Conservation (phyloP, 92 coral and sea anemone genomes). For the Paragorgia papillata region DNA sequence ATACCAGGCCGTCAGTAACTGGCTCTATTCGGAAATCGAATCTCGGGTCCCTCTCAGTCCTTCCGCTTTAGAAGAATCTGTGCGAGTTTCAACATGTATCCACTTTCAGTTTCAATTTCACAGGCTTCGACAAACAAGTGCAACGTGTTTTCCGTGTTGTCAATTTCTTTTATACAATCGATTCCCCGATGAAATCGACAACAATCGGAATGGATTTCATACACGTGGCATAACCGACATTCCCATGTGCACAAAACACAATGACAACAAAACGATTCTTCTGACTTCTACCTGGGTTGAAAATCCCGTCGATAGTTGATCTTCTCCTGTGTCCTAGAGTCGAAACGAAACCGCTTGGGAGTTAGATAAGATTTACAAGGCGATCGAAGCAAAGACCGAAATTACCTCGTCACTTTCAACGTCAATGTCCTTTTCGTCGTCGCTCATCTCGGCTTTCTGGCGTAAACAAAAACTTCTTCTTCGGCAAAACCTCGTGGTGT, state of each 20-base stretch:
- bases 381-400: slow-evolving; percentile 28
- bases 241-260: slow-evolving; percentile 92
- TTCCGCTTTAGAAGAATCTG: slow-evolving; percentile 59
- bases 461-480: slow-evolving; percentile 25
- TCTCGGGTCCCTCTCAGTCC: slow-evolving; percentile 48
- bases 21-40: slow-evolving; percentile 35
- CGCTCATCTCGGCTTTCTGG: slow-evolving; percentile 74
- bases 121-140: background rate
- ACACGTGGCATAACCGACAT: slow-evolving; percentile 91
- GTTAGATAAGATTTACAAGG: slow-evolving; percentile 41
- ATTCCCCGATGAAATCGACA: slow-evolving; percentile 15
- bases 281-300: slow-evolving; percentile 73
- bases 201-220: slow-evolving; percentile 56
- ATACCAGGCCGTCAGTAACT: slow-evolving; percentile 21
- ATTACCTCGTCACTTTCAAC: slow-evolving; percentile 97
- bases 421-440: slow-evolving; percentile 94
- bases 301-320: slow-evolving; percentile 69
- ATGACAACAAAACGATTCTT: slow-evolving; percentile 94
- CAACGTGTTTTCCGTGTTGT: background rate
- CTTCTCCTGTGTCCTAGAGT: slow-evolving; percentile 64
- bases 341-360: slow-evolving; percentile 52
- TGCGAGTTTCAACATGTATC: slow-evolving; percentile 23
- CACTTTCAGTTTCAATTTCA: background rate
- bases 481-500: slow-evolving; percentile 40
- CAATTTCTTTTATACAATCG: slow-evolving; percentile 6